These are phyloP conservation scores for Mormyrus hasselquistii DNA, from an alignment of 2,797 vertebrate genomes.

Conservation along the genomic window DNA sequence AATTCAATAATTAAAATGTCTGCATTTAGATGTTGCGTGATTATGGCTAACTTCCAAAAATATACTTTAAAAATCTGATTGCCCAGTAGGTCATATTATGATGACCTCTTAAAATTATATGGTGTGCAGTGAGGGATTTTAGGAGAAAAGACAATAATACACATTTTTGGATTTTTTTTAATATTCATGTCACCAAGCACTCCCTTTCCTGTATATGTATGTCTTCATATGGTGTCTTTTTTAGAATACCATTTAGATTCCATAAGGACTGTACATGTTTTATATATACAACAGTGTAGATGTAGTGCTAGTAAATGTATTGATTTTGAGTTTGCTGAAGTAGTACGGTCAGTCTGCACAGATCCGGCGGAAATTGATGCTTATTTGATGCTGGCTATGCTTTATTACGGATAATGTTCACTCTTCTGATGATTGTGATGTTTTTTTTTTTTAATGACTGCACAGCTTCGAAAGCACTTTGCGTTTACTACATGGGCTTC, in stretches of 20 bases:
- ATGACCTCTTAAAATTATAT: not conserved
- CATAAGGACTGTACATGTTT: not conserved
- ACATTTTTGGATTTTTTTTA: not conserved
- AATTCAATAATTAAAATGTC: not conserved
- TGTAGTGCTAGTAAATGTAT: conserved; percentile 8
- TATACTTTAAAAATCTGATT: not conserved
- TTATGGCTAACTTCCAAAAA: not conserved
- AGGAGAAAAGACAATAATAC: not conserved
- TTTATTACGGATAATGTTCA: not conserved
- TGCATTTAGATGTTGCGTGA: not conserved
- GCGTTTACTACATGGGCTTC: not conserved
- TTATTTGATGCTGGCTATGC: not conserved
- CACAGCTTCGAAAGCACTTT: not conserved
- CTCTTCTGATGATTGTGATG: not conserved
- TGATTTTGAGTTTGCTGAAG: not conserved
- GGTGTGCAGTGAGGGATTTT: not conserved
- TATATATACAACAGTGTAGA: not conserved
- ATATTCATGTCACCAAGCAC: not conserved
- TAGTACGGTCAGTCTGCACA: not conserved
- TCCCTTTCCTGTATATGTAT: not conserved
- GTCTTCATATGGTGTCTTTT: not conserved
- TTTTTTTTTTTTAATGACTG: not conserved
- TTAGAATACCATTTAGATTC: not conserved
- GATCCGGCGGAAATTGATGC: not conserved
- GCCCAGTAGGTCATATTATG: not conserved